A percentile compares a stretch with the other conserved stretches of the same genome.
These are phyloP conservation scores for Vespertilio murinus DNA, from an alignment of 2,797 vertebrate genomes.

Conservation along the genomic window DNA sequence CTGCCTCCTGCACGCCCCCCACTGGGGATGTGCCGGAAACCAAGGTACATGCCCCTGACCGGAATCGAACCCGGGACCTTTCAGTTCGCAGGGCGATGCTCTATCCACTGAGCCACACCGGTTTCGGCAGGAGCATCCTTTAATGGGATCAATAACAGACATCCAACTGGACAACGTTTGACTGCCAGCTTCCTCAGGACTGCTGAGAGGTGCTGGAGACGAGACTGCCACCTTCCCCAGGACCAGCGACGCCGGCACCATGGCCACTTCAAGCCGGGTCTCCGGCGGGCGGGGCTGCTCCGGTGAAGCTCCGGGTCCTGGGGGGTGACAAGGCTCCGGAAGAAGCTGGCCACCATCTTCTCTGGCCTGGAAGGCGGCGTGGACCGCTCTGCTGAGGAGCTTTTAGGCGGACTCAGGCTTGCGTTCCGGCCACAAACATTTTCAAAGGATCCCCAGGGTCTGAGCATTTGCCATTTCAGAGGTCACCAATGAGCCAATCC, in stretches of 20 bases:
- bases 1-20: too few species aligned
- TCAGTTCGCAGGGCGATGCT: too few species aligned
- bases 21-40: too few species aligned
- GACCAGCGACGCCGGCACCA: neutral
- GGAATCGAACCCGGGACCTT: too few species aligned
- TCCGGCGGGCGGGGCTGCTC: too few species aligned
- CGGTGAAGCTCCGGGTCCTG: too few species aligned
- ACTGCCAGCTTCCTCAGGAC: neutral
- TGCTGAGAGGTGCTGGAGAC: neutral
- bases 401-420: neutral
- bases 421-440: neutral
- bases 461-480: neutral
- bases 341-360: neutral
- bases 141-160: neutral
- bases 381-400: neutral
- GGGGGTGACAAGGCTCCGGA: too few species aligned
- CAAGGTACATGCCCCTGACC: too few species aligned
- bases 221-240: neutral
- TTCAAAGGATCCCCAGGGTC: neutral
- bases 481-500: neutral
- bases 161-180: neutral
- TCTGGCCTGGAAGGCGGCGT: neutral
- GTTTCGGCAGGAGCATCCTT: too few species aligned
- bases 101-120: too few species aligned
- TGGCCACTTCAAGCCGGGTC: neutral